These are phyloP conservation scores for Lophotriccus pileatus DNA, from an alignment of 2,797 vertebrate species.

Conservation along the genomic window DNA sequence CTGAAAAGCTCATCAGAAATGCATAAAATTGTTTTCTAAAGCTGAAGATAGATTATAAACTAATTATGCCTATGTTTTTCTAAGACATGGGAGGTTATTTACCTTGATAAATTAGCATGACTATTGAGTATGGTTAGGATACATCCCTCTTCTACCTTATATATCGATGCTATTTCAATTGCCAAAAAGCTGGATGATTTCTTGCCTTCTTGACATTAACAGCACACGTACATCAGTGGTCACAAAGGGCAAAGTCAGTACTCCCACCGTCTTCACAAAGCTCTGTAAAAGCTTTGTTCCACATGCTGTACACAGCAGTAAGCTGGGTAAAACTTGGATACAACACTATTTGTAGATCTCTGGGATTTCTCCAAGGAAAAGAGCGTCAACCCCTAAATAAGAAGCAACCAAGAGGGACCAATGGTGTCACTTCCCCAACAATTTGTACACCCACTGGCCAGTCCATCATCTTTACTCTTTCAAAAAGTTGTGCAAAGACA, in stretches of 20 bases:
- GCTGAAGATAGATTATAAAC: not conserved
- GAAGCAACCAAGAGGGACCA: not conserved
- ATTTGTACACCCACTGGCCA: not conserved
- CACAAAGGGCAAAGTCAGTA: not conserved
- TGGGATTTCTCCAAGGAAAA: not conserved
- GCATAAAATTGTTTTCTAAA: not conserved
- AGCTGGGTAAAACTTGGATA: not conserved
- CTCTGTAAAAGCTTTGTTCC: not conserved
- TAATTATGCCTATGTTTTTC: not conserved
- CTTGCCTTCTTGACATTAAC: not conserved
- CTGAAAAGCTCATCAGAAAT: not conserved
- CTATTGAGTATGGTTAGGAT: not conserved
- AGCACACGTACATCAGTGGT: rapidly evolving
- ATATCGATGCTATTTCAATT: not conserved
- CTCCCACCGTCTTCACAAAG: not conserved
- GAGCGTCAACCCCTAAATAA: not conserved
- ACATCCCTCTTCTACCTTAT: not conserved
- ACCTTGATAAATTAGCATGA: not conserved
- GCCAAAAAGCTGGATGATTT: not conserved
- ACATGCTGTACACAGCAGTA: not conserved
- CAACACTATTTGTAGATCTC: not conserved
- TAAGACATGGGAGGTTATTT: not conserved
- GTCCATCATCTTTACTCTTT: not conserved
- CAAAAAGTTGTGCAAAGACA: not conserved
- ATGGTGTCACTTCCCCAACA: not conserved